These are phyloP conservation scores for Neoseiulus cucumeris DNA, from an alignment of 1,140 invertebrate species.

Conservation along the genomic window DNA sequence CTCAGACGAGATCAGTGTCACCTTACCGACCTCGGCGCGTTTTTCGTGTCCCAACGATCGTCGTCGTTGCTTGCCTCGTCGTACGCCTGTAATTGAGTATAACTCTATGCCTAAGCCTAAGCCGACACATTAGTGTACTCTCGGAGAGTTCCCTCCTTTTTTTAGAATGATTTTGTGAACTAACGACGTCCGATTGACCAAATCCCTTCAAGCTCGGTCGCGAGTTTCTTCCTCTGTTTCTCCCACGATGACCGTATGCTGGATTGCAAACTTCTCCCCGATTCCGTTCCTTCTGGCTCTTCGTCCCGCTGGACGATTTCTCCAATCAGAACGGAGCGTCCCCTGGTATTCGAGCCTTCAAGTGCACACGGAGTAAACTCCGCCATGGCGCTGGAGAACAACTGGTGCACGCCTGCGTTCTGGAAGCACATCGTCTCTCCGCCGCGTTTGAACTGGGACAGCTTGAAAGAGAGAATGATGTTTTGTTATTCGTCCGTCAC, in stretches of 20 bases:
- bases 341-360: not conserved
- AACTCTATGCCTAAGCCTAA: too few species aligned
- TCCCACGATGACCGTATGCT: too few species aligned
- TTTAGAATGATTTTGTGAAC: too few species aligned
- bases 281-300: not conserved
- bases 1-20: too few species aligned
- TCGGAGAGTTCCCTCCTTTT: too few species aligned
- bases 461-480: not conserved
- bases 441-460: not conserved
- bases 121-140: too few species aligned
- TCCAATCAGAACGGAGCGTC: not conserved
- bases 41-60: too few species aligned
- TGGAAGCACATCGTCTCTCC: constrained; percentile 6
- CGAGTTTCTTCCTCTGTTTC: not conserved
- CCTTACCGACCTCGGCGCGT: too few species aligned
- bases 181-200: too few species aligned
- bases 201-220: not conserved
- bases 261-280: not conserved
- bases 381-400: not conserved
- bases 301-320: not conserved
- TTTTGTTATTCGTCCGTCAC: too few species aligned
- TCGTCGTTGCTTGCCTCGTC: too few species aligned
- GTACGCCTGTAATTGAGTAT: too few species aligned
- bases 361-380: not conserved
- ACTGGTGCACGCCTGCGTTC: not conserved